Conservation (phyloP, 2,888 invertebrate species). For the Lasioglossum vierecki region DNA sequence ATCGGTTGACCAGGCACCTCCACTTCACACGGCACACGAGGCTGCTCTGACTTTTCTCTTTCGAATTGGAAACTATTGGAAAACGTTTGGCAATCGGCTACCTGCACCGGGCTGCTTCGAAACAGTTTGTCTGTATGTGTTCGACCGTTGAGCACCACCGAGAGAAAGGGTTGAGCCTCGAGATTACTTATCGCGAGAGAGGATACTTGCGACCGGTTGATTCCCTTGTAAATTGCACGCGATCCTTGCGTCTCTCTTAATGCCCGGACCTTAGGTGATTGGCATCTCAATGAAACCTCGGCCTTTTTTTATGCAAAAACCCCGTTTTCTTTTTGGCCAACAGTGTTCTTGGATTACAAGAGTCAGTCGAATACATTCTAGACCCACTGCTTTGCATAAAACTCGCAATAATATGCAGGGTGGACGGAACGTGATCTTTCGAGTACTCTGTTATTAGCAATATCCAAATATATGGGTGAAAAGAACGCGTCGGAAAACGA, state of each 20-base stretch:
- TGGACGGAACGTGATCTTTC: too few relatives aligned
- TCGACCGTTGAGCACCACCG: background rate
- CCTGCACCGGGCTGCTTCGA: background rate
- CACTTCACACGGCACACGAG: background rate
- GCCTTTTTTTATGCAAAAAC: background rate
- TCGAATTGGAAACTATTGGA: background rate
- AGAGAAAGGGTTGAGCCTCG: background rate
- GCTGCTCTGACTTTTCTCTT: background rate
- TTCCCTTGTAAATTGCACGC: conserved; percentile 6
- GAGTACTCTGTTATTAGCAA: too few relatives aligned
- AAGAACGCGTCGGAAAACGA: background rate
- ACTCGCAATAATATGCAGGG: too few relatives aligned
- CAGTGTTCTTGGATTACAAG: background rate
- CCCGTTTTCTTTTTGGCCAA: background rate
- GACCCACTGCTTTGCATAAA: too few relatives aligned
- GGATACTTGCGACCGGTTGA: background rate
- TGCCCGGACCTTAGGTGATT: background rate
- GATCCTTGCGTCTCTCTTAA: conserved; percentile 25
- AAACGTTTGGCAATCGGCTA: background rate
- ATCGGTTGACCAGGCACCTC: background rate
- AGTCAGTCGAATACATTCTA: background rate
- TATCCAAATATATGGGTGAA: background rate
- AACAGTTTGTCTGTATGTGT: conserved; percentile 15
- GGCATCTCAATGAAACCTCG: background rate
- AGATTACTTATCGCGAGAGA: conserved; percentile 3